Conservation (phyloP, 2,113 vertebrate species). For the Ranitomeya variabilis region DNA sequence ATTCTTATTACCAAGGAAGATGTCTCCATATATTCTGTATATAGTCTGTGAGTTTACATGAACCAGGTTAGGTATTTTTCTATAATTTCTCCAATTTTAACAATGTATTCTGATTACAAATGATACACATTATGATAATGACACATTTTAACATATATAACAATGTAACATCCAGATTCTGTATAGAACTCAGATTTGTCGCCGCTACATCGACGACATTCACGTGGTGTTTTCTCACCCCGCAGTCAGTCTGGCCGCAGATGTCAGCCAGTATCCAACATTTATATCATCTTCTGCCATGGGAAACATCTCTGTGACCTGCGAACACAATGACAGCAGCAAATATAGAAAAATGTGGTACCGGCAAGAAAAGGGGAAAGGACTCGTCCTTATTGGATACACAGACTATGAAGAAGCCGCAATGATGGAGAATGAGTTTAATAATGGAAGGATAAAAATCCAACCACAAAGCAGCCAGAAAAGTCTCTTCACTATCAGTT, state of each 20-base stretch:
- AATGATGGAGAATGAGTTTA: neutral
- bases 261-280: constrained; percentile 19
- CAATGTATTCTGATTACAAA: no score
- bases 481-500: neutral
- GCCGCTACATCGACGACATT: no score
- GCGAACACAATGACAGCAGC: neutral
- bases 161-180: no score
- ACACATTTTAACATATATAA: no score
- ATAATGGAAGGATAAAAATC: neutral
- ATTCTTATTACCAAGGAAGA: no score
- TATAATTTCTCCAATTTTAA: no score
- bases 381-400: constrained; percentile 11
- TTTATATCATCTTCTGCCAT: neutral
- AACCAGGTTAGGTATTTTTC: no score
- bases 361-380: neutral
- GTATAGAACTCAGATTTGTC: no score
- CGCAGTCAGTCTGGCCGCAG: neutral
- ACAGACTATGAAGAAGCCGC: neutral
- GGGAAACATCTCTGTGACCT: neutral
- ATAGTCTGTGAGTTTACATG: no score
- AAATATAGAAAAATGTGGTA: constrained; percentile 28
- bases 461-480: neutral
- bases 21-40: no score
- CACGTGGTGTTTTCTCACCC: neutral
- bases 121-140: no score